phyloP scores from a whole-genome alignment of 2,888 invertebrate species.

The Leptinotarsa haldemani region DNA sequence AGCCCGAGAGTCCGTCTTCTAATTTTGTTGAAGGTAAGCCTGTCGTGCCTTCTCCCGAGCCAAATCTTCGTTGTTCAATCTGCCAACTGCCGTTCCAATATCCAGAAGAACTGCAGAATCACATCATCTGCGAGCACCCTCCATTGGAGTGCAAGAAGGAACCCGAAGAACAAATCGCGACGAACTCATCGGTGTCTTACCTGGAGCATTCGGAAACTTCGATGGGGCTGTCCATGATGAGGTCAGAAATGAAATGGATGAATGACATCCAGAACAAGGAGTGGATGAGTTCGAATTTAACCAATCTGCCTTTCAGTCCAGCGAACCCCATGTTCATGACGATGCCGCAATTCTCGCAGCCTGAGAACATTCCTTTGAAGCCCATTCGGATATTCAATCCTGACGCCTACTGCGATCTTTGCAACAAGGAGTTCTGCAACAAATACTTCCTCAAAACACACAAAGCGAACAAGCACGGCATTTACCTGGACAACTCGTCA shows the following conservation, averaged over 20 bases:
- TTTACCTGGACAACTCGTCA: constrained; percentile 71
- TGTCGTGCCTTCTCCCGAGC: constrained; percentile 55
- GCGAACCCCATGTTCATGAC: constrained; percentile 63
- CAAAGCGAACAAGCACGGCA: constrained; percentile 97
- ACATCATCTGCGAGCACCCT: constrained; percentile 60
- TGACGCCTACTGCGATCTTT: constrained; percentile 96
- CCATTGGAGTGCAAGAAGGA: constrained; percentile 61
- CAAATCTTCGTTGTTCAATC: constrained; percentile 60
- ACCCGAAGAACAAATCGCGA: constrained; percentile 55
- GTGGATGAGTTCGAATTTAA: constrained; percentile 62
- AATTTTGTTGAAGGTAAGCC: constrained; percentile 61
- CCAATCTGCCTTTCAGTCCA: constrained; percentile 64
- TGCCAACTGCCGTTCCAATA: constrained; percentile 62
- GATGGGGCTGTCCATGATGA: constrained; percentile 56
- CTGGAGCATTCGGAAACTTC: constrained; percentile 56
- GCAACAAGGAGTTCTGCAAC: constrained; percentile 99
- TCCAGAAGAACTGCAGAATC: constrained; percentile 60
- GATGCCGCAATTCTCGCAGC: constrained; percentile 62
- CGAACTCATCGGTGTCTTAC: constrained; percentile 45
- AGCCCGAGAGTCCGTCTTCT: constrained; percentile 54
- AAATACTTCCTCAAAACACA: constrained; percentile 98
- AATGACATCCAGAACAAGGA: constrained; percentile 63
- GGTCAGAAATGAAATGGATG: constrained; percentile 62
- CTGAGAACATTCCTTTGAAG: constrained; percentile 62
- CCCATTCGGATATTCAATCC: constrained; percentile 92